Evolutionary conservation across 2,113 vertebrate genomes (phyloP).

Genomic region (Mirza zaza): DNA sequence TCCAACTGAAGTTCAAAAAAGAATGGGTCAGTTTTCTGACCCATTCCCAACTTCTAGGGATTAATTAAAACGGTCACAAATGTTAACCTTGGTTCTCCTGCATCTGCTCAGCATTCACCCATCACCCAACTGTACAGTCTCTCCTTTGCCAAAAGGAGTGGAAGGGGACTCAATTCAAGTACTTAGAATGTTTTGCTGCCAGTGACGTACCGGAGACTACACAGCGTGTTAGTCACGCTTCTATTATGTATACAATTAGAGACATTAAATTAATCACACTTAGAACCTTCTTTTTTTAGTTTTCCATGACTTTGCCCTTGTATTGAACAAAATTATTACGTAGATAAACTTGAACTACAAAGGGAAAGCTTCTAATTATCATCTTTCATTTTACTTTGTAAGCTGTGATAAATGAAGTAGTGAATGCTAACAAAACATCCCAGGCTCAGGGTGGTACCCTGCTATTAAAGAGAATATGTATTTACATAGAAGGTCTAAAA

Average conservation of each 20-base stretch:
- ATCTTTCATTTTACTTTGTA: background rate
- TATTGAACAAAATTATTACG: background rate
- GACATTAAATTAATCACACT: background rate
- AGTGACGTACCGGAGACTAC: rapidly evolving
- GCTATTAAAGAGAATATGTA: background rate
- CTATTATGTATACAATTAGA: background rate
- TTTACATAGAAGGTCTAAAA: background rate
- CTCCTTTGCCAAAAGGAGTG: background rate
- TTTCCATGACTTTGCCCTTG: background rate
- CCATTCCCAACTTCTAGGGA: background rate
- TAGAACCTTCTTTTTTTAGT: background rate
- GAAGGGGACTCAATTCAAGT: background rate
- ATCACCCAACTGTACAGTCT: background rate
- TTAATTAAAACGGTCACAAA: background rate
- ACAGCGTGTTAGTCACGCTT: background rate
- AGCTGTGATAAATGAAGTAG: background rate
- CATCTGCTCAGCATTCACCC: background rate
- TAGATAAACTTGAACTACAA: background rate
- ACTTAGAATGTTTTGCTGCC: background rate
- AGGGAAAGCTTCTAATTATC: background rate
- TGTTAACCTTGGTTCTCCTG: conserved; percentile 1
- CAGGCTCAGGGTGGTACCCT: background rate
- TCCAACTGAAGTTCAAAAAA: background rate
- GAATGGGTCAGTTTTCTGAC: background rate
- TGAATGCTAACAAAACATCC: background rate